Evolutionary conservation across 2,797 vertebrate species (phyloP).

Genomic region (Hippoglossus hippoglossus): DNA sequence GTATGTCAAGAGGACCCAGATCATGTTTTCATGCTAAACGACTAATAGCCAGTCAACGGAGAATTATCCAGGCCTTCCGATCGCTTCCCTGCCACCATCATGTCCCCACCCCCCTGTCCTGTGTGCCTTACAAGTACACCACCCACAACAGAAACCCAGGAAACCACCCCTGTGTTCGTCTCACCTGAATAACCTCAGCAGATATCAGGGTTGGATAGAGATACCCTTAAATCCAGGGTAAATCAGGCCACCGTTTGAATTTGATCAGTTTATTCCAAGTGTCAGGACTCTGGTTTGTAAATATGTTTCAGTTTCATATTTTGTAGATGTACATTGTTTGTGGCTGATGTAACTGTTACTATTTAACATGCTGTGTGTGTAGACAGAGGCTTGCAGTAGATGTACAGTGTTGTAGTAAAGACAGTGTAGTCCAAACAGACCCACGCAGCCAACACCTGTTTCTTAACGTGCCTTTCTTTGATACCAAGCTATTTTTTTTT

Average conservation of each 20-base stretch:
- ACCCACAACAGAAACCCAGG: conserved; percentile 4
- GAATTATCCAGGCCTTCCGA: conserved; percentile 16
- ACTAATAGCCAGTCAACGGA: conserved; percentile 29
- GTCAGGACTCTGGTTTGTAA: conserved; percentile 63
- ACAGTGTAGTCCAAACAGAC: conserved; percentile 47
- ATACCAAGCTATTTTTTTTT: conserved; percentile 40
- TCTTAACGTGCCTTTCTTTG: conserved; percentile 80
- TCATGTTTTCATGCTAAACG: conserved; percentile 56
- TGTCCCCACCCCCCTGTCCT: background rate
- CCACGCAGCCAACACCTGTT: conserved; percentile 37
- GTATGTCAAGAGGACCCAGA: conserved; percentile 9
- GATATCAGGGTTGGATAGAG: too few species aligned
- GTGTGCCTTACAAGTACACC: conserved; percentile 54
- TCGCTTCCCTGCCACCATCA: background rate
- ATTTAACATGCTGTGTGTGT: conserved; percentile 69
- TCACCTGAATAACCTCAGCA: background rate
- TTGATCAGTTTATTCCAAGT: conserved; percentile 21
- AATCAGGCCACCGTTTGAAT: conserved; percentile 40
- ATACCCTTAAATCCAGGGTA: conserved; percentile 6
- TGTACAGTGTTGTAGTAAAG: conserved; percentile 62
- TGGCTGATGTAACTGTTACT: conserved; percentile 57
- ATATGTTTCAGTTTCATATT: conserved; percentile 53
- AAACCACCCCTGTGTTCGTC: background rate
- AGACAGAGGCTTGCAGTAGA: conserved; percentile 60
- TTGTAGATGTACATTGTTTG: conserved; percentile 62